Percentiles rank a stretch among this genome's conserved stretches.
phyloP scores from a whole-genome alignment of 2,113 vertebrate species.

The Cebus imitator region DNA sequence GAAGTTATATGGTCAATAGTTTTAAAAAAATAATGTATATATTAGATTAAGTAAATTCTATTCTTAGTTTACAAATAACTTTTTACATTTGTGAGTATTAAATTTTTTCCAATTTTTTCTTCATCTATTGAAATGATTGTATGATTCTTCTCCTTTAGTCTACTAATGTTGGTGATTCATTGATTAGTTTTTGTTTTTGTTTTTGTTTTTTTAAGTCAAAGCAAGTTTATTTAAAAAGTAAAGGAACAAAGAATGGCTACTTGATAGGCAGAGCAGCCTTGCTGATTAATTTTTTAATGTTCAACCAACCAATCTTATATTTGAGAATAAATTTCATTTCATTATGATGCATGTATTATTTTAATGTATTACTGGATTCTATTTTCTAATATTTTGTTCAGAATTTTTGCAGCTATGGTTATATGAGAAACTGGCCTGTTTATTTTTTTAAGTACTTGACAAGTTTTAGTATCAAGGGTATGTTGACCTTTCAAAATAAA shows the following conservation, averaged over 20 bases:
- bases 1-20: constrained; percentile 58
- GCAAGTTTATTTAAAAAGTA: too few relatives aligned
- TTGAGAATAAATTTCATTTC: background rate
- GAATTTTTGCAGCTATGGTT: background rate
- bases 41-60: background rate
- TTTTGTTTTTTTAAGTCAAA: too few relatives aligned
- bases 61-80: background rate
- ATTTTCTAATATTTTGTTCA: background rate
- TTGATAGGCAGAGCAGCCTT: too few relatives aligned
- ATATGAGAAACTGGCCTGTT: too few relatives aligned
- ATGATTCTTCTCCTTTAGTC: background rate
- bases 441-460: background rate
- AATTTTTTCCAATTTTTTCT: background rate
- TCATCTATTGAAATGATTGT: background rate
- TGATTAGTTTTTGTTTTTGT: background rate
- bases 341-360: background rate
- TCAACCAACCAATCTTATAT: background rate
- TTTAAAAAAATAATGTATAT: constrained; percentile 38
- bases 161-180: background rate
- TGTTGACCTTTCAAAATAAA: background rate
- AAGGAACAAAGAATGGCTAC: too few relatives aligned
- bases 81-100: background rate
- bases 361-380: background rate
- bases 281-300: background rate
- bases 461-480: background rate